Base-by-base conservation (phyloP, 2,113 vertebrate species). In the Phyllopteryx taeniolatus region DNA sequence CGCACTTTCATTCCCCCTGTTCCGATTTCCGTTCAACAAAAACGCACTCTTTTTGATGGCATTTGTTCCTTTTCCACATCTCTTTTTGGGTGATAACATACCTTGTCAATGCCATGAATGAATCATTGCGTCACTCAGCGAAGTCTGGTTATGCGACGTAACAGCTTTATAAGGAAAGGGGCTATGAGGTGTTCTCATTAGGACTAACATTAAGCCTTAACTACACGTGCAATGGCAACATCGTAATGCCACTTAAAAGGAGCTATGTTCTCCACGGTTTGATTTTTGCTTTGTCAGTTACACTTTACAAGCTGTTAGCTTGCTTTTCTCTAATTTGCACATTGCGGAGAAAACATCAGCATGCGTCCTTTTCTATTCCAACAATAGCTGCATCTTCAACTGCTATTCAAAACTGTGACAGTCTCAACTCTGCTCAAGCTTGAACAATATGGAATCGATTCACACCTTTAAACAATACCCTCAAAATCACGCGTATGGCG, bases 61-160 rank as follows among this genome's bases (percentile, higher is more conserved):
- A 47, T 66, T 46, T 66, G 13, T 46, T 15, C 63, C 63, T 22
- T 15, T 65, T 46, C 19, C 35, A 64, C 19, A 20, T 64, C 39
- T 57, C 60, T 49, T 62, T 74, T 76, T 68, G 22, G 17, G 47
- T 27, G 13, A n/a, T 54, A 49, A 67, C 72, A 54, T 3, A 68
- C 33, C 46, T 57, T 53, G 46, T 65, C 54, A 35, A 80, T 72
- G 68, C 62, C 60, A 83, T 80, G 74, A 79, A 85, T 83, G 83
- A 62, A 85, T 80, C 82, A 76, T 67, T 9, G 49, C 59, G 68
- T 83, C 76, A 77, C 71, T 77, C 63, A 42, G 78, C 64, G 73
- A 83, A 75, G 67, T 72, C 62, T 49, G 68, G 57, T 59, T 77
- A 78, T 73, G 68, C 85, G 86, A 90, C 86, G 87, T 84, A 88